Evolutionary conservation across 2,113 vertebrate species (phyloP), one percentile per base, ranked within the genome.

Genomic region (Zeus faber): DNA sequence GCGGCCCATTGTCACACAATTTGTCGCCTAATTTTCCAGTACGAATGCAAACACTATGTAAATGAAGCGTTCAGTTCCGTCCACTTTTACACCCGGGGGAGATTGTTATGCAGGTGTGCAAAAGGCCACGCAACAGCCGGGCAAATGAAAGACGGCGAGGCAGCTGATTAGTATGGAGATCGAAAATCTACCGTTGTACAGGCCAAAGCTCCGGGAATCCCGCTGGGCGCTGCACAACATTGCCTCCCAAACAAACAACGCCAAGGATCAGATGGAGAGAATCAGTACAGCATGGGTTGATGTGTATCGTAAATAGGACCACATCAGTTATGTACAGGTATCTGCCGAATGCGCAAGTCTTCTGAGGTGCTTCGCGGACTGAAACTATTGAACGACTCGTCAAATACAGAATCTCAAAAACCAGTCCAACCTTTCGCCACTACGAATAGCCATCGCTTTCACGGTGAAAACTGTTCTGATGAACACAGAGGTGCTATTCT

Each of bases 151-250:
- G 52, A 59, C 1, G 8, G 47, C 63, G 67, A 65, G 31, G n/a
- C 50, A 46, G 48, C 54, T 77, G 58, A 87, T 85, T 82, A 80
- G 73, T 62, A 72, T 68, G 46, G 59, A 61, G 54, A 74, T 77
- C 35, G 49, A 76, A 69, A 49, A 33, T n/a, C n/a, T 55, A 37
- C 37, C 23, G 18, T 37, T 16, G 54, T 6, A 31, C 9, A 69
- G 43, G 33, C 48, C 27, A 40, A 77, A 73, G 62, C 67, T 64
- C 9, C 33, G 54, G 16, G 55, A 61, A 72, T 82, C 80, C 82
- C 74, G 49, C 3, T n/a, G 13, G 54, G 43, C 26, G 54, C 1
- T 53, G 25, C 40, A 47, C 67, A 55, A 67, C 59, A 54, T 27
- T 50, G 70, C 27, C 54, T 62, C 54, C 40, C 8, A 54, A 69